A percentile compares a stretch with the other conserved stretches of the same genome.
Evolutionary conservation across 2,113 vertebrate genomes (phyloP).

Genomic region (Lagopus leucura): DNA sequence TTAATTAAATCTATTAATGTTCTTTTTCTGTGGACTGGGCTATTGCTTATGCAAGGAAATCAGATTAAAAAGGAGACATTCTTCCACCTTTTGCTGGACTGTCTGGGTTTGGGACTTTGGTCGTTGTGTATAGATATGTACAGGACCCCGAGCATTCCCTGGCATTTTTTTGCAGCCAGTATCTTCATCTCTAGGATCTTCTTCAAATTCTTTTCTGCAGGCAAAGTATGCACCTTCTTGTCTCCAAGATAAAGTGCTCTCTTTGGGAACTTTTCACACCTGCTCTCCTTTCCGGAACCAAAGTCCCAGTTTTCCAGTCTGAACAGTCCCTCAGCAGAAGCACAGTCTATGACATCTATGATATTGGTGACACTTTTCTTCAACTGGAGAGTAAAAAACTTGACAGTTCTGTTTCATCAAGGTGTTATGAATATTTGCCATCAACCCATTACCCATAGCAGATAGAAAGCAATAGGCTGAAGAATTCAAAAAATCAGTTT

Average conservation of each 20-base stretch:
- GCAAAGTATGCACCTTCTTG: background rate
- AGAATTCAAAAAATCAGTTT: background rate
- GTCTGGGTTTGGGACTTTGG: fast-evolving
- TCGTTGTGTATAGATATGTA: fast-evolving
- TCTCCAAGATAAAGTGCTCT: background rate
- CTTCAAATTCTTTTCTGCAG: background rate
- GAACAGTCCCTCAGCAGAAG: background rate
- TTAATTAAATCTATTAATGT: background rate
- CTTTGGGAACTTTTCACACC: background rate
- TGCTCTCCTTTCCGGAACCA: background rate
- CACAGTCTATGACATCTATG: background rate
- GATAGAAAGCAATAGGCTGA: background rate
- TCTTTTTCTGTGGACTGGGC: background rate
- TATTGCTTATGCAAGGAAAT: background rate
- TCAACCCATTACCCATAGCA: background rate
- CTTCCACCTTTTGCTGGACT: background rate
- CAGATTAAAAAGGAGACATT: background rate
- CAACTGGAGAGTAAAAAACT: background rate
- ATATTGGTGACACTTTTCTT: fast-evolving
- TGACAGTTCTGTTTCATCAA: background rate
- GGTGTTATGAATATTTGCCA: background rate
- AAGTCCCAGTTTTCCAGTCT: background rate
- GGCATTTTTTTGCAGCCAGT: background rate
- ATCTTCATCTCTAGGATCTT: background rate
- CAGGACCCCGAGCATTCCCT: fast-evolving